A percentile compares a stretch with the other conserved stretches of the same genome.
phyloP scores from a whole-genome alignment of 2,797 vertebrate genomes.

The Eulemur rubriventer region DNA sequence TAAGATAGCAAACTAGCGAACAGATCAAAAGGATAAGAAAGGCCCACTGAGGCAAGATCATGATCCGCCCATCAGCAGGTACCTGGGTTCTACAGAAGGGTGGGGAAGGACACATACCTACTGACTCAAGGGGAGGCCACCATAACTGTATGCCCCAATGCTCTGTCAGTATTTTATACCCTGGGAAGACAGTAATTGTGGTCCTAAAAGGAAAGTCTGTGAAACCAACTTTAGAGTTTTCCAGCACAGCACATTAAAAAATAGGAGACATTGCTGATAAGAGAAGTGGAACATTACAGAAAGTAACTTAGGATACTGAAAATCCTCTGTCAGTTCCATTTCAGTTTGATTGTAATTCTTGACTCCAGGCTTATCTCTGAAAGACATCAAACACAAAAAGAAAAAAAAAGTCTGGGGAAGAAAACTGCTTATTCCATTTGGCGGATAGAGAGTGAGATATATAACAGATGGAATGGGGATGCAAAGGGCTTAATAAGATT shows the following conservation, averaged over 20 bases:
- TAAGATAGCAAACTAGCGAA: conserved; percentile 4
- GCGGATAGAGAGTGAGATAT: conserved; percentile 31
- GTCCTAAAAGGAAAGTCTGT: neutral
- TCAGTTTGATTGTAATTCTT: conserved; percentile 27
- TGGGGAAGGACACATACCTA: neutral
- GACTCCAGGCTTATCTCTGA: conserved; percentile 40
- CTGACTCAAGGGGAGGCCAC: neutral
- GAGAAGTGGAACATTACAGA: neutral
- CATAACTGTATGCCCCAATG: neutral
- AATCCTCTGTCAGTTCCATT: conserved; percentile 17
- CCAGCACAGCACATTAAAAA: neutral
- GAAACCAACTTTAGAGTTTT: conserved; percentile 4
- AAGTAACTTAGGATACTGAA: conserved; percentile 17
- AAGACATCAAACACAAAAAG: conserved; percentile 45
- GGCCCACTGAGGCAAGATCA: neutral
- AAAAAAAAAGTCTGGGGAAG: neutral
- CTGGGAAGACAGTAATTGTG: neutral
- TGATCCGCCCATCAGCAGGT: neutral
- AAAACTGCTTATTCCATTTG: conserved; percentile 25
- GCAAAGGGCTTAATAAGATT: conserved; percentile 57
- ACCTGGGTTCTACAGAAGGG: neutral
- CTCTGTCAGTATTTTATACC: neutral
- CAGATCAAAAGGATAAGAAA: conserved; percentile 21
- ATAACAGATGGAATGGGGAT: conserved; percentile 45
- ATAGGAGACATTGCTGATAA: conserved; percentile 14